Conservation (phyloP, 1,140 invertebrate genomes). For the Drosophila subobscura region DNA sequence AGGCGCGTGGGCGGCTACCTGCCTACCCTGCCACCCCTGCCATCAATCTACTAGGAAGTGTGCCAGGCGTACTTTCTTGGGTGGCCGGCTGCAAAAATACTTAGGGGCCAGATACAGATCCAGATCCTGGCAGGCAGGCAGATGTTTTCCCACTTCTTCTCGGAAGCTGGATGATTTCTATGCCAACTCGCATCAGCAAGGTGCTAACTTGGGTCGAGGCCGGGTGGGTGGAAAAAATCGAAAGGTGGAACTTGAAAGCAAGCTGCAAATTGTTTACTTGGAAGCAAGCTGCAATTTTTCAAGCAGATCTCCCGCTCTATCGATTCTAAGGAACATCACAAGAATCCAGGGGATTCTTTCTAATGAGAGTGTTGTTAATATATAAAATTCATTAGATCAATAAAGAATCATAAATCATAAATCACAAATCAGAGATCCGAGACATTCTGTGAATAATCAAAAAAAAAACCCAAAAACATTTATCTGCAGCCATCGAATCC, state of each 20-base stretch:
- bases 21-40: too few species aligned
- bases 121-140: slow-evolving; percentile 59
- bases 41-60: slow-evolving; percentile 60
- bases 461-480: too few species aligned
- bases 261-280: slow-evolving; percentile 63
- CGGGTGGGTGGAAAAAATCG: slow-evolving; percentile 51
- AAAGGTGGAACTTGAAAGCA: slow-evolving; percentile 59
- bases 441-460: too few species aligned
- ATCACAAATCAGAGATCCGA: too few species aligned
- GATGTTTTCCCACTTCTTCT: slow-evolving; percentile 58
- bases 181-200: slow-evolving; percentile 16
- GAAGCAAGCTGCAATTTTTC: slow-evolving; percentile 70
- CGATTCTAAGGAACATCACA: slow-evolving; percentile 4
- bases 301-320: not conserved
- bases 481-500: too few species aligned
- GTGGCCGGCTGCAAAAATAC: slow-evolving; percentile 43
- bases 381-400: too few species aligned
- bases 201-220: slow-evolving; percentile 38
- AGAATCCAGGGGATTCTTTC: slow-evolving; percentile 2
- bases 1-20: slow-evolving; percentile 69
- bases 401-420: too few species aligned
- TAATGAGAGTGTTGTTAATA: slow-evolving; percentile 9
- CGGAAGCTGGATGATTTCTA: slow-evolving; percentile 50
- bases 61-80: slow-evolving; percentile 69
- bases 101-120: slow-evolving; percentile 32